Conservation (phyloP, 2,888 invertebrate genomes). For the Doris montereyensis region DNA sequence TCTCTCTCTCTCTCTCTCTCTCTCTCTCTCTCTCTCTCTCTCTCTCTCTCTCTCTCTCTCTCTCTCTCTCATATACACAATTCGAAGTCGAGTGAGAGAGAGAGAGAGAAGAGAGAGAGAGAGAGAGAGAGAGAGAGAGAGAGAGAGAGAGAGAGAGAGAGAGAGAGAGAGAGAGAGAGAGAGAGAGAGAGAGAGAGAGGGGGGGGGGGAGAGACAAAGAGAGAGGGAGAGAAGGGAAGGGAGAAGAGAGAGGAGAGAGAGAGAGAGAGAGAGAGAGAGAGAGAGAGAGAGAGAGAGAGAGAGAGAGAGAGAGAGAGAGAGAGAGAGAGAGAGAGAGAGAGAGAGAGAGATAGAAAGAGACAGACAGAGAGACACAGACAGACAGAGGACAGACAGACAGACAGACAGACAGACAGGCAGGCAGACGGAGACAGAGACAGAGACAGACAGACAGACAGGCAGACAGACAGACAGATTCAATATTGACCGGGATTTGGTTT, state of each 20-base stretch:
- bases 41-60: background rate
- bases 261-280: background rate
- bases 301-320: slow-evolving; percentile 8
- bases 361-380: background rate
- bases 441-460: no score
- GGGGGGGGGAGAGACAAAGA: background rate
- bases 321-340: background rate
- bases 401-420: background rate
- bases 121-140: background rate
- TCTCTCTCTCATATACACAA: background rate
- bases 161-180: background rate
- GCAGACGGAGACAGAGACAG: background rate
- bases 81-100: background rate
- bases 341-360: background rate
- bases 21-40: background rate
- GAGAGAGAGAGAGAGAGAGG: background rate
- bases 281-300: background rate
- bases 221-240: background rate
- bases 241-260: background rate
- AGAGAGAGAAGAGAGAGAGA: background rate
- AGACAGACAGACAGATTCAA: background rate
- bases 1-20: background rate
- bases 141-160: background rate
- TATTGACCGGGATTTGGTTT: no score
- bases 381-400: background rate